phyloP scores from a whole-genome alignment of 2,113 vertebrate species.

The Apteryx owenii region DNA sequence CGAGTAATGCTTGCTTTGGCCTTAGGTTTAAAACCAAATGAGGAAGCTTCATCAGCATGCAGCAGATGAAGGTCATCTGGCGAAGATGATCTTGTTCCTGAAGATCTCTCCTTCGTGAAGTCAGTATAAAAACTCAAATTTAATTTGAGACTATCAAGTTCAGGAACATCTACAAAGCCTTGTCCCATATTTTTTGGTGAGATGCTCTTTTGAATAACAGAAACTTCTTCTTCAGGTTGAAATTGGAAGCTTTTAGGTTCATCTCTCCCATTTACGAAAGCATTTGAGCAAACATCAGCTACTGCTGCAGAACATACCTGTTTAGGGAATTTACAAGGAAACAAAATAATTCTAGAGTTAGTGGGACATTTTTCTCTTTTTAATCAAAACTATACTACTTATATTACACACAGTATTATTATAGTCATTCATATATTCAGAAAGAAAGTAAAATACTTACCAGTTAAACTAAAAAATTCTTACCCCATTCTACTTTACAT shows the following conservation, averaged over 20 bases:
- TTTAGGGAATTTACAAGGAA: not conserved
- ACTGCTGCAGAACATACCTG: not conserved
- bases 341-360: not conserved
- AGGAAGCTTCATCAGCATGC: not conserved
- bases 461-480: not conserved
- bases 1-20: not conserved
- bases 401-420: not conserved
- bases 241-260: not conserved
- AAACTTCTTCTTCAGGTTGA: not conserved
- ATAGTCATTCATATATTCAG: not conserved
- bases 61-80: not conserved
- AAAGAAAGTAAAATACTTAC: not conserved
- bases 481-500: not conserved
- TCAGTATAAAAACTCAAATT: not conserved
- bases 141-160: not conserved
- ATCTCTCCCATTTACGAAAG: not conserved
- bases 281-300: not conserved
- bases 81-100: not conserved
- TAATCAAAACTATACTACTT: not conserved
- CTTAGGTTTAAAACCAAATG: not conserved
- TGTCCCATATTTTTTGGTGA: not conserved
- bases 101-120: not conserved
- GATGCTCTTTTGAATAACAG: not conserved
- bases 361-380: not conserved
- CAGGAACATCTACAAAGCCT: not conserved